Evolutionary conservation across 2,888 invertebrate genomes (phyloP).

Genomic region (Epistrophella euchroma): DNA sequence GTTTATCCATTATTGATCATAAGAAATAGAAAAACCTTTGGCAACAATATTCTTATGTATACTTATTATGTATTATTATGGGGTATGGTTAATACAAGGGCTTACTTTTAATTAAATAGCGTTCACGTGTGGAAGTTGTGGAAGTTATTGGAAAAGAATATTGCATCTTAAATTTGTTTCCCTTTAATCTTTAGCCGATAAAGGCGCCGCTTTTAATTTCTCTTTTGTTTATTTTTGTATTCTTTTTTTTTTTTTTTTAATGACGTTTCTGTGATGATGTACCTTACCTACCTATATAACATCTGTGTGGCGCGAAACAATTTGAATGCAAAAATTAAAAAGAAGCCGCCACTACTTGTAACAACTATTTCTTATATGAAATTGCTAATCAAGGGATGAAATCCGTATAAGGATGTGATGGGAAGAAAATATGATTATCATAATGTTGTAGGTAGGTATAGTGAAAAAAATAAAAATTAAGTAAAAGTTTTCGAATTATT

Average conservation of each 20-base stretch:
- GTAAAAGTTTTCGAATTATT: neutral
- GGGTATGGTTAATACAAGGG: too few relatives aligned
- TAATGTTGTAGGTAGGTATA: too few relatives aligned
- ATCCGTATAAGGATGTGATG: neutral
- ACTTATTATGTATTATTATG: too few relatives aligned
- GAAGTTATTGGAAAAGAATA: neutral
- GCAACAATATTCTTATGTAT: too few relatives aligned
- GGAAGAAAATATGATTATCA: neutral
- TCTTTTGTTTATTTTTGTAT: slow-evolving; percentile 38
- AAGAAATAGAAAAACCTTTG: too few relatives aligned
- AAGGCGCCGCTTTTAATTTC: slow-evolving; percentile 38
- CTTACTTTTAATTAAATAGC: neutral
- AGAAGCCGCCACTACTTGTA: slow-evolving; percentile 55
- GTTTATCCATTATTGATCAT: too few relatives aligned
- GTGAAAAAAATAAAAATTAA: too few relatives aligned
- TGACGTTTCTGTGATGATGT: slow-evolving; percentile 20
- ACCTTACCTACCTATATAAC: neutral
- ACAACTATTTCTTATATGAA: slow-evolving; percentile 9
- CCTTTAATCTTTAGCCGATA: slow-evolving; percentile 69
- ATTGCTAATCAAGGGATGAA: slow-evolving; percentile 40
- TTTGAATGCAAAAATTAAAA: slow-evolving; percentile 42
- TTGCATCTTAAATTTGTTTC: neutral
- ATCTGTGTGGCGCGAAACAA: slow-evolving; percentile 15
- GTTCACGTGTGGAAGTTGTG: neutral
- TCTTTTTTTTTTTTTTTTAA: slow-evolving; percentile 2